Evolutionary conservation across 92 coral and sea anemone species (phyloP).

Genomic region (Galaxea fascicularis): DNA sequence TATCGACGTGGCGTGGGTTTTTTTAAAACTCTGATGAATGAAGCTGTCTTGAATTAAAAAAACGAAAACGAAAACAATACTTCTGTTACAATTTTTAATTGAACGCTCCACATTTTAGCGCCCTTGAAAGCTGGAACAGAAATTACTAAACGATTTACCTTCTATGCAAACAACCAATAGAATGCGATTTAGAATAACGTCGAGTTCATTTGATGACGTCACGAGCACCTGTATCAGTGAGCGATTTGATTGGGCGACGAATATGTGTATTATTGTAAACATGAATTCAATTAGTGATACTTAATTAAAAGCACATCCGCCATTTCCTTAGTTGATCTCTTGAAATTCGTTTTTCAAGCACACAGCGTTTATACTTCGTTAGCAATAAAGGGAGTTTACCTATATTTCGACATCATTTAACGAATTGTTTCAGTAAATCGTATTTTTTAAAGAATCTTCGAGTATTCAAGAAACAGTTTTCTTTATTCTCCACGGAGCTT

Average conservation of each 20-base stretch:
- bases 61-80: not conserved
- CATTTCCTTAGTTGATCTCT: not conserved
- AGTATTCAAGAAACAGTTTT: too few relatives aligned
- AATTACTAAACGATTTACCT: slow-evolving; percentile 11
- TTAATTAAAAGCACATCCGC: slow-evolving; percentile 21
- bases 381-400: not conserved
- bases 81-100: not conserved
- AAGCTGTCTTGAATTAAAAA: too few relatives aligned
- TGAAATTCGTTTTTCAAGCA: not conserved
- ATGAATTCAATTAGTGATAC: slow-evolving; percentile 24
- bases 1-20: too few relatives aligned
- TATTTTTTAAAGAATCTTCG: not conserved
- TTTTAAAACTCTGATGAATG: too few relatives aligned
- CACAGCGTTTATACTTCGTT: too few relatives aligned
- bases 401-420: slow-evolving; percentile 1
- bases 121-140: slow-evolving; percentile 18
- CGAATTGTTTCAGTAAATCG: not conserved
- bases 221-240: slow-evolving; percentile 16
- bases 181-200: slow-evolving; percentile 37
- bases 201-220: slow-evolving; percentile 33
- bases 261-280: not conserved
- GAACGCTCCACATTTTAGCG: slow-evolving; percentile 30
- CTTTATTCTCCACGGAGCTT: not conserved
- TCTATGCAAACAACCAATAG: slow-evolving; percentile 8
- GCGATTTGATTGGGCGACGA: slow-evolving; percentile 23